Percentiles rank a stretch among this genome's conserved stretches.
phyloP scores from a whole-genome alignment of 37 sponge, comb jelly and placozoan genomes.

The Spongia lamella region DNA sequence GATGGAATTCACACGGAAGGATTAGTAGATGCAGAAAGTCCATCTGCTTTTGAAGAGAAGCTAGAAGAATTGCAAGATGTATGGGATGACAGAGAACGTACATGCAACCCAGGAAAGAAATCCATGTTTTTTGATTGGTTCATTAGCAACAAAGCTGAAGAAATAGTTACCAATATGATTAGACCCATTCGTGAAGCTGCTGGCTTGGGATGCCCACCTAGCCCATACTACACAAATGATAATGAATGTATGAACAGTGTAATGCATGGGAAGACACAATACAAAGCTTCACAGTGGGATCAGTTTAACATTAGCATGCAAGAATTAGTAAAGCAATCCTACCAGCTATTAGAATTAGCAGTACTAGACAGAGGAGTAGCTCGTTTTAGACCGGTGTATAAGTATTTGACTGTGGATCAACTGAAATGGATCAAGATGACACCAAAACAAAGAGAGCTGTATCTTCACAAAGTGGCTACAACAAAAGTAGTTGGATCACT shows the following conservation, averaged over 20 bases:
- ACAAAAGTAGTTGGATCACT: no score
- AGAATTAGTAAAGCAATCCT: not conserved
- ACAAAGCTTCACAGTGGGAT: conserved; percentile 20
- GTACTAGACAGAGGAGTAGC: conserved; percentile 1
- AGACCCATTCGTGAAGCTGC: not conserved
- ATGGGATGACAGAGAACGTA: conserved; percentile 4
- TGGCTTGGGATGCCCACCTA: conserved; percentile 5
- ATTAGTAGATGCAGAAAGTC: conserved; percentile 4
- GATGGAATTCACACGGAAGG: conserved; percentile 8
- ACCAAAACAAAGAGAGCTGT: no score
- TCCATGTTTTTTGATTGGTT: not conserved
- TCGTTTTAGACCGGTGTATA: not conserved
- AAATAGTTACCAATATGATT: not conserved
- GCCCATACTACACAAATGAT: conserved; percentile 26
- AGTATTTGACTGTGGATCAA: not conserved
- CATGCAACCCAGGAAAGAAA: not conserved
- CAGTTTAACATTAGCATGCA: conserved; percentile 13
- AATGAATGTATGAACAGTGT: conserved; percentile 36
- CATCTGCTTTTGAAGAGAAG: not conserved
- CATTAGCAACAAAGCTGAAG: not conserved
- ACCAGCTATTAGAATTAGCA: conserved; percentile 6
- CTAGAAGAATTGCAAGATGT: not conserved
- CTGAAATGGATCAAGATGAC: not conserved
- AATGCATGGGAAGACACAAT: conserved; percentile 6
- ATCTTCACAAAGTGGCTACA: no score